Conservation (phyloP, 1,140 invertebrate genomes). For the Drosophila lowei region DNA sequence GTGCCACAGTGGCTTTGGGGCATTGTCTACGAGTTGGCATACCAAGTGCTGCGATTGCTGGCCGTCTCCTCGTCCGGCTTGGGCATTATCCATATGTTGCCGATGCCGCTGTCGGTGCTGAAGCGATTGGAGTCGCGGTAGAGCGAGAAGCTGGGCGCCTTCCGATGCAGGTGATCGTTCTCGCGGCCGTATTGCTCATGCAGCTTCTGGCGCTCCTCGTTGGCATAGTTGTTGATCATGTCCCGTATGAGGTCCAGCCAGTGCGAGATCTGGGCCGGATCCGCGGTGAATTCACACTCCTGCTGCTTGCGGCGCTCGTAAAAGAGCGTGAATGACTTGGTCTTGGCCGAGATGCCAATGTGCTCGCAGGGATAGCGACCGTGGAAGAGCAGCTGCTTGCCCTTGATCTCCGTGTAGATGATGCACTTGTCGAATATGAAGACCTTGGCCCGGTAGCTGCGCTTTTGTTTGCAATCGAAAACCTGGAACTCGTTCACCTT, state of each 20-base stretch:
- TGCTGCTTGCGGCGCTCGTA: slow-evolving; percentile 78
- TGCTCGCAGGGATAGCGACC: slow-evolving; percentile 80
- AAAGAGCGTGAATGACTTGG: slow-evolving; percentile 73
- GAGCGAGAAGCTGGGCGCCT: slow-evolving; percentile 70
- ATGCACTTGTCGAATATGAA: slow-evolving; percentile 83
- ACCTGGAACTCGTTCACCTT: slow-evolving; percentile 78
- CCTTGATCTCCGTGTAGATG: slow-evolving; percentile 82
- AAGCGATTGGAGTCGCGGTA: slow-evolving; percentile 81
- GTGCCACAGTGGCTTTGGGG: neutral
- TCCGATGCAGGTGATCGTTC: slow-evolving; percentile 73
- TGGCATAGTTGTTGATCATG: slow-evolving; percentile 74
- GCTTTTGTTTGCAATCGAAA: slow-evolving; percentile 62
- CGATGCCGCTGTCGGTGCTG: slow-evolving; percentile 79
- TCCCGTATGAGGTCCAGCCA: slow-evolving; percentile 77
- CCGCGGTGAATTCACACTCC: slow-evolving; percentile 74
- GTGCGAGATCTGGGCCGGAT: slow-evolving; percentile 53
- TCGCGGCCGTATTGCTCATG: slow-evolving; percentile 68
- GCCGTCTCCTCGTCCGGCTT: slow-evolving; percentile 65
- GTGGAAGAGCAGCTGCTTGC: slow-evolving; percentile 74
- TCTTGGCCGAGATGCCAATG: slow-evolving; percentile 68
- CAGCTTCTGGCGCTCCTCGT: slow-evolving; percentile 70
- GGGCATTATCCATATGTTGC: slow-evolving; percentile 77
- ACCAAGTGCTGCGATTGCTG: slow-evolving; percentile 75
- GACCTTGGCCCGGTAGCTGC: slow-evolving; percentile 72
- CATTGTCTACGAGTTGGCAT: slow-evolving; percentile 49